Percentiles rank a stretch among this genome's conserved stretches.
Conservation (phyloP, 2,113 vertebrate genomes). For the Damaliscus lunatus region DNA sequence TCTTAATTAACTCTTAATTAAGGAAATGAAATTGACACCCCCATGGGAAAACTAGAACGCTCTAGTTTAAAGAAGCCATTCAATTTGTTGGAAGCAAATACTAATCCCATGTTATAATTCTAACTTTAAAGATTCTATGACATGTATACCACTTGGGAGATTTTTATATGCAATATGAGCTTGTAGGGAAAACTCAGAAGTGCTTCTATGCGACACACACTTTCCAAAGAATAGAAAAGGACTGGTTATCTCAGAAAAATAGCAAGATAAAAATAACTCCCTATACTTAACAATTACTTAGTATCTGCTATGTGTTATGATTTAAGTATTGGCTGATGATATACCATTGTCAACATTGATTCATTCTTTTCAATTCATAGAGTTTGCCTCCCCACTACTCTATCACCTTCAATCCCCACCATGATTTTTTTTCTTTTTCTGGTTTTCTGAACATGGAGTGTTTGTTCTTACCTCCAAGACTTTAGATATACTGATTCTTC, state of each 20-base stretch:
- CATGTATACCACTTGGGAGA: not conserved
- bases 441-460: not conserved
- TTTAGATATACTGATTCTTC: not conserved
- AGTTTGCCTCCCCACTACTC: not conserved
- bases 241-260: not conserved
- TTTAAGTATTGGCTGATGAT: not conserved
- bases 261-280: not conserved
- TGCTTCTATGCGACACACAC: not conserved
- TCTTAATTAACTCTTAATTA: conserved; percentile 50
- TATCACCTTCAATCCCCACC: fast-evolving
- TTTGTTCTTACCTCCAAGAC: not conserved
- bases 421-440: not conserved
- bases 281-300: not conserved
- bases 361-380: not conserved
- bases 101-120: not conserved
- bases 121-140: not conserved
- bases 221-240: not conserved
- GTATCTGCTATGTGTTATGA: not conserved
- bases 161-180: not conserved
- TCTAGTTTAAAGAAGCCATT: not conserved
- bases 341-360: not conserved
- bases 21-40: not conserved
- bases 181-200: not conserved
- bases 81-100: not conserved
- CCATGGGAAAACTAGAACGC: not conserved